Percentiles rank a stretch among this genome's conserved stretches.
These are phyloP conservation scores for Chymomyza procnemis DNA, from an alignment of 2,888 invertebrate genomes.

Conservation along the genomic window DNA sequence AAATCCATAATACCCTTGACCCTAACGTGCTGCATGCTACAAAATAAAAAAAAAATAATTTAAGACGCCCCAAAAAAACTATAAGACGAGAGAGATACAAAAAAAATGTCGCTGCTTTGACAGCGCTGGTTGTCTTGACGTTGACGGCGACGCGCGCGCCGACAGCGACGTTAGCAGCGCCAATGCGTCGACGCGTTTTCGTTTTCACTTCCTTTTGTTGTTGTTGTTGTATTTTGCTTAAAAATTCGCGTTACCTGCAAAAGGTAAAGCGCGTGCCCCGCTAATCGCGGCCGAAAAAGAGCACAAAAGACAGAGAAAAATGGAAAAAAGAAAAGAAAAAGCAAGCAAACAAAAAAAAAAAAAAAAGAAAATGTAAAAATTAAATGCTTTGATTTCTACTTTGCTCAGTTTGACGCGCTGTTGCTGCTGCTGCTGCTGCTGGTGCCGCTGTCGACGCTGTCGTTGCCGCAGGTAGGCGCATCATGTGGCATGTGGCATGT, in stretches of 20 bases:
- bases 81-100: too few species aligned
- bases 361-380: constrained; percentile 48
- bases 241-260: constrained; percentile 15
- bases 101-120: not conserved
- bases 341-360: constrained; percentile 34
- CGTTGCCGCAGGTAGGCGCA: constrained; percentile 49
- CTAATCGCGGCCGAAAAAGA: constrained; percentile 11
- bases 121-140: not conserved
- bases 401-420: not conserved
- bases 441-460: not conserved
- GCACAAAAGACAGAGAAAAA: constrained; percentile 38
- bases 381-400: constrained; percentile 54
- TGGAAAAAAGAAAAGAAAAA: constrained; percentile 40
- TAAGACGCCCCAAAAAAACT: too few species aligned
- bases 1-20: too few species aligned
- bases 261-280: constrained; percentile 14
- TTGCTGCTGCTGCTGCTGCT: not conserved
- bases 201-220: not conserved
- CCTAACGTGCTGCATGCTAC: too few species aligned
- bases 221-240: constrained; percentile 26
- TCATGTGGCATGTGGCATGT: constrained; percentile 18
- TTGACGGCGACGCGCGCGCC: not conserved
- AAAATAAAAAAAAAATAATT: too few species aligned
- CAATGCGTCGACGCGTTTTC: not conserved
- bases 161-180: not conserved